Conservation (phyloP, 1,140 invertebrate species). For the Scaptomyza hsui region DNA sequence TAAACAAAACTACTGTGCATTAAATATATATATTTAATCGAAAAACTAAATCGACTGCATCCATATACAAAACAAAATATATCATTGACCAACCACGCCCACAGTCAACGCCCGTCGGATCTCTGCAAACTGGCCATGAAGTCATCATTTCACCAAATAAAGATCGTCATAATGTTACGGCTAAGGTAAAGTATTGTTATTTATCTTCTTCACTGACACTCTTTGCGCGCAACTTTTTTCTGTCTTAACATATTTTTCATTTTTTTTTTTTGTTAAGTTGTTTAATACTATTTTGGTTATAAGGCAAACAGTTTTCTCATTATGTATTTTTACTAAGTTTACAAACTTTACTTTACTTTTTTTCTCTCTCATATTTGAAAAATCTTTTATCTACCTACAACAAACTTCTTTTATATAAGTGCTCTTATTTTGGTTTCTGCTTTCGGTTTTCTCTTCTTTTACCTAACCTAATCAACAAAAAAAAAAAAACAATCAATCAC, state of each 20-base stretch:
- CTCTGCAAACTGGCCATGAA: constrained; percentile 94
- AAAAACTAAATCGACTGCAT: constrained; percentile 62
- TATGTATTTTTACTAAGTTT: constrained; percentile 38
- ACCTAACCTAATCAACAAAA: background rate
- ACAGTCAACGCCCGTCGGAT: constrained; percentile 95
- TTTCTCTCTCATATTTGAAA: constrained; percentile 10
- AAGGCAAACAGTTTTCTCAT: constrained; percentile 23
- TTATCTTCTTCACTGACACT: constrained; percentile 27
- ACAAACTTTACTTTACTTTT: constrained; percentile 21
- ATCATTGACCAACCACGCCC: constrained; percentile 54
- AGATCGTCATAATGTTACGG: constrained; percentile 91
- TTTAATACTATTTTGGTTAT: constrained; percentile 25
- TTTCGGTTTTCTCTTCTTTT: constrained; percentile 7
- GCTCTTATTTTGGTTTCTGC: constrained; percentile 25
- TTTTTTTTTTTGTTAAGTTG: constrained; percentile 31
- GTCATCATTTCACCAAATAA: constrained; percentile 94
- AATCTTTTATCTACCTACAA: constrained; percentile 9
- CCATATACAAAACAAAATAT: constrained; percentile 51
- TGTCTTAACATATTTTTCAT: constrained; percentile 31
- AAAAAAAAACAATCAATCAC: constrained; percentile 6
- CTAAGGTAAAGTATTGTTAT: constrained; percentile 88
- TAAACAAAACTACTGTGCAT: constrained; percentile 46
- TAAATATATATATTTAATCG: constrained; percentile 52
- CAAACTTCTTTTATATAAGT: constrained; percentile 6
- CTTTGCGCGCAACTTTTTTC: constrained; percentile 41